Evolutionary conservation across 2,797 vertebrate species (phyloP), one percentile per base, ranked within the genome.

Genomic region (Gadopsis marmoratus): DNA sequence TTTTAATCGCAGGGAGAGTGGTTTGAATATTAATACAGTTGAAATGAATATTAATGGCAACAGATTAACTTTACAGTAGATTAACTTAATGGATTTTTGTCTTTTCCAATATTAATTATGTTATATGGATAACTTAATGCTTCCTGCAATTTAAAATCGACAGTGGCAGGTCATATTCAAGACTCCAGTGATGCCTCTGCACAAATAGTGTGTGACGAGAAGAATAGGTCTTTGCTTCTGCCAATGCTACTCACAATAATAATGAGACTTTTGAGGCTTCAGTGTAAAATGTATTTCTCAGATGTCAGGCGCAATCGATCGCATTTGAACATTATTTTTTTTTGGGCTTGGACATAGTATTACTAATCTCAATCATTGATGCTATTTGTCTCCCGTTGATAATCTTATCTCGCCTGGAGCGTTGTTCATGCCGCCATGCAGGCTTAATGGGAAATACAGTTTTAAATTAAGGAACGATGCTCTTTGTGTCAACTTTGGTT

Each of bases 1-100:
- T 82, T 88, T 89, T 81, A 89, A 90, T 87, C 69, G 70, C 63
- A 41, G 45, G 23, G 58, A 71, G 70, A 86, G 71, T 69, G 31
- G 59, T 45, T 53, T 78, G 64, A 85, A 82, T 88, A 88, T 81
- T 81, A 83, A 85, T 65, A 7, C 58, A 76, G n/a, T 17, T 58
- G 21, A 65, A 66, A 86, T 79, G 19, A 89, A 86, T 72, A 78
- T 86, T 77, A 78, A 88, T 81, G 59, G 26, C 10, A 67, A n/a
- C 50, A 69, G 51, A 62, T 89, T 70, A 60, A 63, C 26, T 78
- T 72, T 55, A 86, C 73, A 71, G 73, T 56, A 78, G 55, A 89
- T 83, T 86, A 86, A 67, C 39, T 55, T 37, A 76, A 79, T 86
- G 70, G 78, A 29, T 78, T 86, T 83, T 72, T 11, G 47, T 17